Conservation (phyloP, 2,113 vertebrate species). For the Trichomycterus rosablanca region DNA sequence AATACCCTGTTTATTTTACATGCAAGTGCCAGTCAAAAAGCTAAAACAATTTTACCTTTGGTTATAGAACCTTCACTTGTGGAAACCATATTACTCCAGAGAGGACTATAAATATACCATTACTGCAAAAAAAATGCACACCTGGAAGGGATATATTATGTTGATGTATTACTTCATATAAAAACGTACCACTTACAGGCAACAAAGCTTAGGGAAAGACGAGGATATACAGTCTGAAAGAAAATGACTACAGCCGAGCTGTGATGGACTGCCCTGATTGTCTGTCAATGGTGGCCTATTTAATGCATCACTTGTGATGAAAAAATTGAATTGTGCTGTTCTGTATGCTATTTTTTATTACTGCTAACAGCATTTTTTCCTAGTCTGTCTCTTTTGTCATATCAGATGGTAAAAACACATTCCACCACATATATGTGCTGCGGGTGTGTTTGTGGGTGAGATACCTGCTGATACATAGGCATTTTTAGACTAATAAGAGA, state of each 20-base stretch:
- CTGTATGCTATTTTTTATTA: conserved; percentile 14
- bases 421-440: not conserved
- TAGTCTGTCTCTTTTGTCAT: conserved; percentile 16
- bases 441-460: not conserved
- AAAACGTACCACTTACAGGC: conserved; percentile 25
- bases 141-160: conserved; percentile 21
- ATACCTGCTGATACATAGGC: not conserved
- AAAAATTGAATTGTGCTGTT: conserved; percentile 13
- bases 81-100: conserved; percentile 31
- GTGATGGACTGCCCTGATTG: conserved; percentile 24
- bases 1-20: conserved; percentile 57
- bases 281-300: conserved; percentile 1
- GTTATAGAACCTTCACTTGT: conserved; percentile 47
- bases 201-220: conserved; percentile 38
- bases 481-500: not conserved
- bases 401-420: conserved; percentile 23
- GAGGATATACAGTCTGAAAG: conserved; percentile 45
- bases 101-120: conserved; percentile 57
- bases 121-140: conserved; percentile 39
- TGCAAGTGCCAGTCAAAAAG: conserved; percentile 51
- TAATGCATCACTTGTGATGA: conserved; percentile 10
- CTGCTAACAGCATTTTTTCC: not conserved
- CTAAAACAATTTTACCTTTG: conserved; percentile 59
- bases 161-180: conserved; percentile 58
- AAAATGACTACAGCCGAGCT: conserved; percentile 31